Evolutionary conservation across 2,888 invertebrate genomes (phyloP), one percentile per base, ranked within the genome.

Genomic region (Malthinus flaveolus): DNA sequence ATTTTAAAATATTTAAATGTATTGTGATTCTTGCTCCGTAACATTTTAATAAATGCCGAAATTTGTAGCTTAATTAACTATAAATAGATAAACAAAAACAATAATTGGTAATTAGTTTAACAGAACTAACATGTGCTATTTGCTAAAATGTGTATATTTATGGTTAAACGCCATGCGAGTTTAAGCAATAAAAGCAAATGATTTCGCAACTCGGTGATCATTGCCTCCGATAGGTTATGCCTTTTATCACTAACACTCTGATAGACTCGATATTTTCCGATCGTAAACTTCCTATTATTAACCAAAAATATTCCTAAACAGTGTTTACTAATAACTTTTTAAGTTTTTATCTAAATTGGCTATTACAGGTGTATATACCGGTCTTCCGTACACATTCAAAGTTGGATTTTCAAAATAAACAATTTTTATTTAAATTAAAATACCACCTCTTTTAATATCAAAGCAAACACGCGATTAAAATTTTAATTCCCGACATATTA

Each of bases 151-250:
- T 66, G 66, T 56, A 64, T 69, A 69, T 74, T 74, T 72, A 72
- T 71, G 71, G 70, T 67, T 66, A 66, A 66, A 68, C 66, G 66
- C 68, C 68, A 72, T 70, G 68, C 70, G 68, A 69, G 61, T 62
- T 64, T 61, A 66, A 66, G 64, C 71, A 71, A 72, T 75, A 74
- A 75, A 73, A 73, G 71, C 71, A 69, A 67, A 75, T 73, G 74
- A 76, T 75, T 74, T 75, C 73, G 73, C 73, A 72, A 73, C 72
- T 74, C 75, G 73, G 69, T 69, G 74, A 75, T 74, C 74, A 72
- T 71, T 71, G 69, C 66, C 66, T 15, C 70, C 71, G 74, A 73
- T 74, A 75, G 73, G 73, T 73, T 73, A 73, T 74, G 74, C 73
- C 23, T 74, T 75, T 75, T 75, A 75, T 75, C 75, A 74, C 74